Evolutionary conservation across 30 jellyfish, hydroid and myxozoan species (phyloP).

Genomic region (Chrysaora quinquecirrha): DNA sequence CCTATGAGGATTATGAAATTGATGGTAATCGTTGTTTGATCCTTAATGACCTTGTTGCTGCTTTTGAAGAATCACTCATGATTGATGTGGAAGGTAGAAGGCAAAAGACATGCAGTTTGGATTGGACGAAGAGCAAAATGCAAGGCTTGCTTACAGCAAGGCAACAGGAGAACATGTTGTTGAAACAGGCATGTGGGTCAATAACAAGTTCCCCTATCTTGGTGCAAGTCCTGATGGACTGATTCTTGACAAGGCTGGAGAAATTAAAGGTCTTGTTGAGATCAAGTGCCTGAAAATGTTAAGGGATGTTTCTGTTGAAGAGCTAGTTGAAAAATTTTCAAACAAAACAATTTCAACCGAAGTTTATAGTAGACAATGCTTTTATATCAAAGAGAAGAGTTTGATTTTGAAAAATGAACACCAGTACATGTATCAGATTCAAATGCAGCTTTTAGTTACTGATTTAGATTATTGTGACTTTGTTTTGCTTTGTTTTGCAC

Average conservation of each 20-base stretch:
- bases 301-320: background rate
- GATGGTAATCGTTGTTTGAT: background rate
- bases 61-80: slow-evolving; percentile 2
- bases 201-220: slow-evolving; percentile 24
- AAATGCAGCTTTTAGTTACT: too few relatives aligned
- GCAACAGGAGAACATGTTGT: background rate
- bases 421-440: too few relatives aligned
- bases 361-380: too few relatives aligned
- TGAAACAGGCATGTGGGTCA: slow-evolving; percentile 59
- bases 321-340: background rate
- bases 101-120: slow-evolving; percentile 6
- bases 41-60: background rate
- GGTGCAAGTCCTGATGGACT: slow-evolving; percentile 74
- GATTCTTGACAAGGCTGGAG: slow-evolving; percentile 17
- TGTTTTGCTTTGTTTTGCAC: too few relatives aligned
- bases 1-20: slow-evolving; percentile 21
- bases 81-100: background rate
- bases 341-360: too few relatives aligned
- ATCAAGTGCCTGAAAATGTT: slow-evolving; percentile 58
- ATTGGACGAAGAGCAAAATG: background rate
- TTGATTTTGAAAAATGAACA: too few relatives aligned
- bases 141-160: background rate
- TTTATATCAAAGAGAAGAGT: too few relatives aligned
- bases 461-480: too few relatives aligned
- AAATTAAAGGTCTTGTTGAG: slow-evolving; percentile 45